These are phyloP conservation scores for Macrosteles quadrilineatus DNA, from an alignment of 1,140 invertebrate genomes.

Conservation along the genomic window DNA sequence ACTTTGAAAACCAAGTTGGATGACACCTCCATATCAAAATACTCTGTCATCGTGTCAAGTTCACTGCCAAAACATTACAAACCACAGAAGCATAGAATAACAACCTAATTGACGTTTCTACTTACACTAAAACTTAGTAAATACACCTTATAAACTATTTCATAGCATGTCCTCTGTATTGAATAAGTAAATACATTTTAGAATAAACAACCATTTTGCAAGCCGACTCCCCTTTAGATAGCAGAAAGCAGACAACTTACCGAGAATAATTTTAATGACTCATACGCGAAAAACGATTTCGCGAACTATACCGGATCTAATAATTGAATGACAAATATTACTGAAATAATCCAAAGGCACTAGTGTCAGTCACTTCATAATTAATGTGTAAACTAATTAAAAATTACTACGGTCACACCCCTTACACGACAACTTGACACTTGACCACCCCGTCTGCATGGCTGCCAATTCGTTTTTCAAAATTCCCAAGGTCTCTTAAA, in stretches of 20 bases:
- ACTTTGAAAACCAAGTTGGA: too few relatives aligned
- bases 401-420: slow-evolving; percentile 19
- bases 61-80: too few relatives aligned
- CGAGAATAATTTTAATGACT: slow-evolving; percentile 4
- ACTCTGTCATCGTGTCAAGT: too few relatives aligned
- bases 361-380: slow-evolving; percentile 20
- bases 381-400: slow-evolving; percentile 15
- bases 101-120: too few relatives aligned
- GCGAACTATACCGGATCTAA: not conserved
- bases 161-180: too few relatives aligned
- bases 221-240: slow-evolving; percentile 2
- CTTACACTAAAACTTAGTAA: too few relatives aligned
- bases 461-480: not conserved
- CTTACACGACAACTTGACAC: slow-evolving; percentile 12
- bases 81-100: too few relatives aligned
- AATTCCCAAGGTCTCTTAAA: too few relatives aligned
- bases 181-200: too few relatives aligned
- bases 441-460: slow-evolving; percentile 13
- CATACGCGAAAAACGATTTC: slow-evolving; percentile 1
- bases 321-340: not conserved
- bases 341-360: slow-evolving; percentile 12
- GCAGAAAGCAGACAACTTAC: slow-evolving; percentile 23
- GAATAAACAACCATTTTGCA: slow-evolving; percentile 16
- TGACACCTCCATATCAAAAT: too few relatives aligned
- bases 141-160: too few relatives aligned